Evolutionary conservation across 1,140 invertebrate species (phyloP), one percentile per base, ranked within the genome.

Genomic region (Chymomyza costata): DNA sequence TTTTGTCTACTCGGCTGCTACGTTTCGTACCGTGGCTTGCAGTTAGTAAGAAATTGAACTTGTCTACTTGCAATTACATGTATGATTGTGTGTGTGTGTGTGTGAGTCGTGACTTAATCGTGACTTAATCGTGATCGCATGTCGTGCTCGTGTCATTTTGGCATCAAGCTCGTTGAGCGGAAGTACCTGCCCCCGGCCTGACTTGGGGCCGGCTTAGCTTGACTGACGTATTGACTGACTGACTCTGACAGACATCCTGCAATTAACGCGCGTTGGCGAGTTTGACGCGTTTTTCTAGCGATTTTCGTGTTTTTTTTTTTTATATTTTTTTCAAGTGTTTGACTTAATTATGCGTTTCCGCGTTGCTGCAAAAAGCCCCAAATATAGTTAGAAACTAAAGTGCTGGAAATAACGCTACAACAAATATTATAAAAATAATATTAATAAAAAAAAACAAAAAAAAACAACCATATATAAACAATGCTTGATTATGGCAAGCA

Each of bases 261-360:
- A 60, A 60, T 60, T 53, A n/a, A 59, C 31, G 41, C 52, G 45
- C 44, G 31, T 44, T 45, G 32, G n/a, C n/a, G n/a, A n/a, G n/a
- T 45, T n/a, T 17, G 51, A 16, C 51, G 51, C 34, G 51, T 53
- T 39, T 45, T 57, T 54, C 25, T 14, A 59, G 35, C 53, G 37
- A 46, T 65, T 57, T 25, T 37, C 18, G 14, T 44, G 34, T 11
- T 11, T 57, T 60, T 61, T 45, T 25, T 61, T 46, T 3, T 21
- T 31, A 31, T 8, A 28, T 7, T 10, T 19, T 34, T 41, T 31
- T 11, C 11, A 34, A 31, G 21, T n/a, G n/a, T 17, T 37, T n/a
- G 17, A 34, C 15, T 52, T 55, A 35, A 57, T 69, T 50, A 41
- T 45, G 53, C 65, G 41, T 63, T 76, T 78, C 71, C 70, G 70